Base-by-base conservation (phyloP, 2,113 vertebrate genomes). In the Progne subis region DNA sequence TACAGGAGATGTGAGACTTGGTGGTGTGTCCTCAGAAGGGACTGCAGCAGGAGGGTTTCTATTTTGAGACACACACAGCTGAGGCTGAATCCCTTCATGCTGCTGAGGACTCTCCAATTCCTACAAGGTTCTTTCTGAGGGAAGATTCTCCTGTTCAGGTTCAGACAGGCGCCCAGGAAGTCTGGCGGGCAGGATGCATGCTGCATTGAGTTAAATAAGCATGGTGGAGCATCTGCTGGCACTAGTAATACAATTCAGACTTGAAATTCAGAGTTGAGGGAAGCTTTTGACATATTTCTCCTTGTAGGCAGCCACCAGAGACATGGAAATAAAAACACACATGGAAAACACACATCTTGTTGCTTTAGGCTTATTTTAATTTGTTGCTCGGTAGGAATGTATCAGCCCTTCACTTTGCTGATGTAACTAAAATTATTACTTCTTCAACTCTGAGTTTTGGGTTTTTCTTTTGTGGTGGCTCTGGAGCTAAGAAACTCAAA, bases 291-390 rank as follows among this genome's bases (percentile, higher is more conserved):
- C 59, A 32, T 60, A 43, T 2, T 49, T 12, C 8, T 89, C 24
- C 44, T 80, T 60, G 8, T 47, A 77, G 55, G 75, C 82, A 95
- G n/a, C 20, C 79, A 80, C 71, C 34, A 77, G 85, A 65, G 85
- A 83, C 17, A 47, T 11, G 26, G 37, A 92, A 94, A 93, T 93
- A 80, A 86, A 94, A 94, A 59, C n/a, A 92, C 18, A 61, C 23
- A 19, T 16, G 50, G 59, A 88, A 86, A 87, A 92, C 23, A 34
- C 55, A 93, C 71, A 90, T 15, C n/a, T 80, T 80, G 25, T 70
- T 93, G 50, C 63, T 95, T 95, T 55, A 86, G 63, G 43, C 47
- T 83, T 80, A 55, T 77, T 93, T 88, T 94, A 96, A 93, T 88
- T 94, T 94, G 32, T 82, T 5, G 0, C 71, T 92, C 0, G 0